Evolutionary conservation across 2,888 invertebrate genomes (phyloP).

Genomic region (Ramazzottius varieornatus): DNA sequence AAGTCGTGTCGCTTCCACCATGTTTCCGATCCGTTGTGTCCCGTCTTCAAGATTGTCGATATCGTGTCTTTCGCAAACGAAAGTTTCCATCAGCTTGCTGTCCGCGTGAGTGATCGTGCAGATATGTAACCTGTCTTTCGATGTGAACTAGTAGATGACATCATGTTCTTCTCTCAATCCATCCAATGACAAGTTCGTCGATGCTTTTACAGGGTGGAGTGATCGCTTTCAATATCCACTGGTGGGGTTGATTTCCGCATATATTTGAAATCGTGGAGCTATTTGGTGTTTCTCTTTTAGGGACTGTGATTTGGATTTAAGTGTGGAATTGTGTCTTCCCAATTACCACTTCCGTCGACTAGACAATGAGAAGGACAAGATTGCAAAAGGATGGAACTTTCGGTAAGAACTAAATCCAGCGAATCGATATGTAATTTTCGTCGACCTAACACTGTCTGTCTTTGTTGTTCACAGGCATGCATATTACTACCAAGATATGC

Average conservation of each 20-base stretch:
- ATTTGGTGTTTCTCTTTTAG: too few species aligned
- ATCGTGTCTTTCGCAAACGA: slow-evolving; percentile 12
- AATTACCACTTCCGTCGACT: slow-evolving; percentile 19
- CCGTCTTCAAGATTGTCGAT: slow-evolving; percentile 16
- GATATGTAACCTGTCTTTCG: too few species aligned
- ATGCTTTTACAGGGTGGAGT: slow-evolving; percentile 14
- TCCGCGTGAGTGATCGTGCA: background rate
- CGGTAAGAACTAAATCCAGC: slow-evolving; percentile 13
- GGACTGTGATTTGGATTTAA: slow-evolving; percentile 21
- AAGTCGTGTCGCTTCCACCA: slow-evolving; percentile 10
- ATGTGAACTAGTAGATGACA: too few species aligned
- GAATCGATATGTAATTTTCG: too few species aligned
- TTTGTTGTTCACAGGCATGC: slow-evolving; percentile 10
- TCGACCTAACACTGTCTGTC: background rate
- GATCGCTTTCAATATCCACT: slow-evolving; percentile 18
- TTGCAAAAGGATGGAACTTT: slow-evolving; percentile 21
- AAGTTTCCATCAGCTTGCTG: background rate
- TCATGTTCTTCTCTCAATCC: background rate
- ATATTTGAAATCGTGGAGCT: too few species aligned
- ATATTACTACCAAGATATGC: slow-evolving; percentile 13
- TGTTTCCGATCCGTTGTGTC: slow-evolving; percentile 12
- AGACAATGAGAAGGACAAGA: slow-evolving; percentile 15
- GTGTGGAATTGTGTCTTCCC: slow-evolving; percentile 16
- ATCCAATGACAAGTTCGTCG: background rate
- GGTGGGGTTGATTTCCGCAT: too few species aligned